A percentile compares a stretch with the other conserved stretches of the same genome.
phyloP scores from a whole-genome alignment of 2,888 invertebrate genomes.

The Crossocerus cetratus region DNA sequence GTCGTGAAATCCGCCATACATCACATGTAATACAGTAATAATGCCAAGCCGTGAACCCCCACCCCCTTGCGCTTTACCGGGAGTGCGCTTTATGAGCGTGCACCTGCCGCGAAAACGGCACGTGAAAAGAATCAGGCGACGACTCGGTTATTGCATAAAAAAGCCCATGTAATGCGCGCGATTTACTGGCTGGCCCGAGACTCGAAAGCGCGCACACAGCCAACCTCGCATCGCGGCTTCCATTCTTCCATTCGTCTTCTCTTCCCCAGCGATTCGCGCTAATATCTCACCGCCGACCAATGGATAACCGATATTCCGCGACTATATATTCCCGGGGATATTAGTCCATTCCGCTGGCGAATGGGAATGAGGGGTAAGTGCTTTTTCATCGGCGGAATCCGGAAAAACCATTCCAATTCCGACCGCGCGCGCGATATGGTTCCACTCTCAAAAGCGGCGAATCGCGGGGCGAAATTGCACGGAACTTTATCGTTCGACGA shows the following conservation, averaged over 20 bases:
- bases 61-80: conserved; percentile 34
- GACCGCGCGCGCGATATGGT: no score
- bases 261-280: no score
- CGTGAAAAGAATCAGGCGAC: conserved; percentile 46
- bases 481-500: no score
- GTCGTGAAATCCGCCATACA: conserved; percentile 33
- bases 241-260: no score
- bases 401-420: no score
- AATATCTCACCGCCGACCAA: not conserved
- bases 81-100: conserved; percentile 45
- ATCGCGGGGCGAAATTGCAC: no score
- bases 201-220: not conserved
- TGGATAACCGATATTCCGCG: not conserved
- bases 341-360: no score
- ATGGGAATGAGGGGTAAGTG: no score
- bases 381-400: no score
- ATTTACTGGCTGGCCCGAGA: conserved; percentile 23
- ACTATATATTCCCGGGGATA: no score
- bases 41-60: conserved; percentile 37
- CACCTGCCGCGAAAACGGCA: conserved; percentile 51
- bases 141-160: conserved; percentile 18
- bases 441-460: no score
- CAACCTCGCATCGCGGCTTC: not conserved
- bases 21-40: conserved; percentile 48
- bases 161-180: conserved; percentile 40